Percentiles rank a stretch among this genome's conserved stretches.
Evolutionary conservation across 2,797 vertebrate species (phyloP).

Genomic region (Pantherophis vulpinus): DNA sequence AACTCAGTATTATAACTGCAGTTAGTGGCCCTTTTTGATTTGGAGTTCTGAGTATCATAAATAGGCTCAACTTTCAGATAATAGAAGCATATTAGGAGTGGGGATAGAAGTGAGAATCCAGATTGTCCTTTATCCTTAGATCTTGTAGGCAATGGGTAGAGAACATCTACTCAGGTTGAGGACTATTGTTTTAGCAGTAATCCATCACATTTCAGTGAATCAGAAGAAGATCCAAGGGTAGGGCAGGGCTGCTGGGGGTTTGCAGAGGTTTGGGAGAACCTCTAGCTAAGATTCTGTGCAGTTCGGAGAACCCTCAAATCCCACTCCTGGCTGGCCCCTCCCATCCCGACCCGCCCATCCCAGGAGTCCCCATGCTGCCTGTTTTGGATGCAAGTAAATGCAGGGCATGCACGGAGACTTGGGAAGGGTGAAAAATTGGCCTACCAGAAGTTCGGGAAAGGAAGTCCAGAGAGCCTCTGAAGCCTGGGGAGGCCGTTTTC

Average conservation of each 20-base stretch:
- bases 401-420: no score
- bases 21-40: not conserved
- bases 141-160: not conserved
- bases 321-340: no score
- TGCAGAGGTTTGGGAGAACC: no score
- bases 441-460: no score
- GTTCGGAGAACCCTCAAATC: no score
- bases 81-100: not conserved
- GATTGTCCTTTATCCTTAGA: not conserved
- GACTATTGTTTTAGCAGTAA: not conserved
- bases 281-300: no score
- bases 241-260: no score
- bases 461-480: no score
- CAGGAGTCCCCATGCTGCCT: no score
- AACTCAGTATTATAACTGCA: not conserved
- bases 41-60: not conserved
- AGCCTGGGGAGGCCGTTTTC: no score
- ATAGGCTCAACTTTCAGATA: not conserved
- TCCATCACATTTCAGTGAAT: not conserved
- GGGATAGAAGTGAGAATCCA: not conserved
- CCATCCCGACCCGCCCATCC: fast-evolving
- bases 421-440: no score
- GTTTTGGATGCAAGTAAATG: no score
- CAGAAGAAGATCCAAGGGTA: not conserved
- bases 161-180: not conserved